phyloP scores from a whole-genome alignment of 1,140 invertebrate species.

The Dinoponera quadriceps region DNA sequence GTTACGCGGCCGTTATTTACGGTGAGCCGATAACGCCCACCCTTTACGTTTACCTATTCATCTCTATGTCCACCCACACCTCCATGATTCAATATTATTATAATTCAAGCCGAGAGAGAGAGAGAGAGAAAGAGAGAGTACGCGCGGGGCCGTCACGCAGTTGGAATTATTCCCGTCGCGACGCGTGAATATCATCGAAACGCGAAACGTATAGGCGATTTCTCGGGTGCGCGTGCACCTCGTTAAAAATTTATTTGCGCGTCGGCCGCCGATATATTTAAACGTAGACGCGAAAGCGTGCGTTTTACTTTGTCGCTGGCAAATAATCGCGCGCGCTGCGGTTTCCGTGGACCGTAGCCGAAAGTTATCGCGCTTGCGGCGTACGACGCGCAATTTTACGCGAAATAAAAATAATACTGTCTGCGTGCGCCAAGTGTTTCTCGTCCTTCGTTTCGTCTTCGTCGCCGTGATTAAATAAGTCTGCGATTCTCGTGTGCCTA shows the following conservation, averaged over 20 bases:
- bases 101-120: not conserved
- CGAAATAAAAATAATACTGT: constrained; percentile 17
- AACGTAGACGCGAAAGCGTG: not conserved
- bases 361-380: constrained; percentile 3
- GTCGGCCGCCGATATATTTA: constrained; percentile 14
- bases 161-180: not conserved
- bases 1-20: constrained; percentile 30
- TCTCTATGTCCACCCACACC: no score
- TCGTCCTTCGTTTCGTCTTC: not conserved
- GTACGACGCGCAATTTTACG: not conserved
- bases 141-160: not conserved
- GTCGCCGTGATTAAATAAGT: constrained; percentile 15
- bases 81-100: no score
- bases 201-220: not conserved
- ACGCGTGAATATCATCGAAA: not conserved
- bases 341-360: constrained; percentile 1
- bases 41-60: not conserved
- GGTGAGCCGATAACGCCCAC: not conserved
- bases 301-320: constrained; percentile 7
- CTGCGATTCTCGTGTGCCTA: constrained; percentile 17
- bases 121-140: no score
- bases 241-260: constrained; percentile 39
- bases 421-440: not conserved
- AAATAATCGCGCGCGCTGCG: not conserved
- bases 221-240: not conserved